Evolutionary conservation across 2,113 vertebrate genomes (phyloP), one percentile per base, ranked within the genome.

Genomic region (Xiphophorus maculatus): DNA sequence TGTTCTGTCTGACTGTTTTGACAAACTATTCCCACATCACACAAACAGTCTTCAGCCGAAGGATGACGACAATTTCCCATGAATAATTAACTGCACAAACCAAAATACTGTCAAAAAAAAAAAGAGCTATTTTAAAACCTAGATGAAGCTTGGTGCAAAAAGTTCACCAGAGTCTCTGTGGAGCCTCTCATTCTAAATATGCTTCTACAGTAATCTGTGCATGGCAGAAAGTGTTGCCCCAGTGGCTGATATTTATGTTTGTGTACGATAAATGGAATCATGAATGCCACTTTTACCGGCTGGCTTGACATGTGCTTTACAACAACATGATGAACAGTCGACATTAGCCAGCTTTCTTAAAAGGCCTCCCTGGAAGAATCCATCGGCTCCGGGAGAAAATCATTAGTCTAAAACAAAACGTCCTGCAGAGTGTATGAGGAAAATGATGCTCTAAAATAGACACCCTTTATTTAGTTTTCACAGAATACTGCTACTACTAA

Each of bases 301-400:
- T 71, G 76, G 44, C 76, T 37, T 67, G 79, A 76, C 80, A 19
- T 85, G 87, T 86, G 78, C 84, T 91, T 88, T 84, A 73, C 86
- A 84, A 63, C 83, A 78, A 35, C 69, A 82, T 87, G 89, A 89
- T 91, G 74, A 76, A 90, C 87, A 85, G 86, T 44, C 75, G 62
- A 80, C 88, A 89, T 90, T 90, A 87, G 84, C 82, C 72, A 3
- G 86, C 84, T 79, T 86, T 80, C 84, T 86, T 90, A 90, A 90
- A 88, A 90, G 88, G 85, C 83, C 80, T 87, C 76, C 85, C 67
- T 44, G 28, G 74, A 76, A 84, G 87, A 83, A 86, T 72, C 82
- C 75, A 63, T 69, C 44, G 83, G 51, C 76, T 68, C 76, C 30
- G 74, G 81, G 61, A 70, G 83, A 69, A 79, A 86, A 87, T 83